phyloP scores from a whole-genome alignment of 1,140 invertebrate species.

The Ceratitis capitata region DNA sequence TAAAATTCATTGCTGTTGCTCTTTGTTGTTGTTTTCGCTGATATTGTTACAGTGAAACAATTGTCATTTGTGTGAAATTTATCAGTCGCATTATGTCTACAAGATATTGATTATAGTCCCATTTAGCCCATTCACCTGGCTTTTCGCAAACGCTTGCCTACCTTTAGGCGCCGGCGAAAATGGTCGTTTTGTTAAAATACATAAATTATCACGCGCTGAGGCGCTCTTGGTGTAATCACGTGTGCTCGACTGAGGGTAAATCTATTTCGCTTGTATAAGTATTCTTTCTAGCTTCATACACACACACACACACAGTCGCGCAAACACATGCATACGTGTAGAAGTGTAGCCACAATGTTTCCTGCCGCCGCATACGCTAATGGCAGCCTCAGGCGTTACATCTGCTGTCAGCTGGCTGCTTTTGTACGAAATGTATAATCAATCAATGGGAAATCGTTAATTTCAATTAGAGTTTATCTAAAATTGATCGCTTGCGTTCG shows the following conservation, averaged over 20 bases:
- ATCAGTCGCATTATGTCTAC: neutral
- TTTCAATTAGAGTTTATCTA: conserved; percentile 16
- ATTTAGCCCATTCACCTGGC: neutral
- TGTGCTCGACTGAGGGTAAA: neutral
- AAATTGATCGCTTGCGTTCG: neutral
- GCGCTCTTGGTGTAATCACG: neutral
- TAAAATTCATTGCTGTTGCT: neutral
- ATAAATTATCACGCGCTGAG: neutral
- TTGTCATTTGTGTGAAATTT: neutral
- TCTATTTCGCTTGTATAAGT: neutral
- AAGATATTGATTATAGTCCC: neutral
- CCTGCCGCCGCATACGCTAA: too few relatives aligned
- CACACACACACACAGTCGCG: neutral
- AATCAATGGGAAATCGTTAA: conserved; percentile 13
- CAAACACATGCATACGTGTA: neutral
- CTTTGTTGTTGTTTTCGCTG: neutral
- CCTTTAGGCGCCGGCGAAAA: neutral
- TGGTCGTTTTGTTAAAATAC: neutral
- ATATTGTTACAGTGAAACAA: neutral
- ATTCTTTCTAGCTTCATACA: neutral
- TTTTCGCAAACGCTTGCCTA: neutral
- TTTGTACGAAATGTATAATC: too few relatives aligned
- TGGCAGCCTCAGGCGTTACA: neutral
- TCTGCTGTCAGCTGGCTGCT: neutral
- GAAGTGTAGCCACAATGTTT: too few relatives aligned